Base-by-base conservation (phyloP, 37 sponge, comb jelly and placozoan species). In the Halisarca cf. caerulea region DNA sequence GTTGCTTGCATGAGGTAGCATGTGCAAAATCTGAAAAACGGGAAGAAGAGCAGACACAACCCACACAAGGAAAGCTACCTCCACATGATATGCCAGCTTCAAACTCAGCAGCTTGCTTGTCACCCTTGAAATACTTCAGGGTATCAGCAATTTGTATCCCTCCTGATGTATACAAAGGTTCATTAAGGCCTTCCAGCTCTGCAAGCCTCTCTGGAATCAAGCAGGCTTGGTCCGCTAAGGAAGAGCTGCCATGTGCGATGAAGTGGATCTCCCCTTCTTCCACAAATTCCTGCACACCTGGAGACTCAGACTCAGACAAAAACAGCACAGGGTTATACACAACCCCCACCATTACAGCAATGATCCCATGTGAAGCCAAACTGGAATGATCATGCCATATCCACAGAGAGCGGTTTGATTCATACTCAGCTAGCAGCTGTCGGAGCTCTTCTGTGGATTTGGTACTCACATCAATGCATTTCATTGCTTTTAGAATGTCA, bases 341-440 rank as follows among this genome's bases (percentile, higher is more conserved):
- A 11, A 35, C 20, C 17, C 36, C 32, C 33, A 71, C 55, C 33
- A 43, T 71, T 8, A 69, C 71, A 51, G 62, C 14, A 14, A 83
- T 6, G 36, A 60, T 40, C 69, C 72, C 38, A 71, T 83, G 84
- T 9, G 66, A 62, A 38, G 58, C 71, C 1, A 83, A 2, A 17
- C 17, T 45, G 17, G 72, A 53, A 58, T 83, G 84, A 18, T 83
- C 84, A 71, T 83, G 84, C 84, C 84, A 83, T 20, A 47, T 59
- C 7, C 60, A 59, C 23, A 59, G 23, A 2, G 60, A 9, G 3
- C 9, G 60, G 25, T 6, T 59, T 59, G 25, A 6, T 25, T 59
- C 60, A 2, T 27, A 59, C 7, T 59, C 25, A 2, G 9, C 25
- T 2, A 59, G 60, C 25, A 8, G 60, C 3, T 3, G 25, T 59